Percentiles rank a stretch among this genome's conserved stretches.
Conservation (phyloP, 2,113 vertebrate genomes). For the Petrocephalus microphthalmus region DNA sequence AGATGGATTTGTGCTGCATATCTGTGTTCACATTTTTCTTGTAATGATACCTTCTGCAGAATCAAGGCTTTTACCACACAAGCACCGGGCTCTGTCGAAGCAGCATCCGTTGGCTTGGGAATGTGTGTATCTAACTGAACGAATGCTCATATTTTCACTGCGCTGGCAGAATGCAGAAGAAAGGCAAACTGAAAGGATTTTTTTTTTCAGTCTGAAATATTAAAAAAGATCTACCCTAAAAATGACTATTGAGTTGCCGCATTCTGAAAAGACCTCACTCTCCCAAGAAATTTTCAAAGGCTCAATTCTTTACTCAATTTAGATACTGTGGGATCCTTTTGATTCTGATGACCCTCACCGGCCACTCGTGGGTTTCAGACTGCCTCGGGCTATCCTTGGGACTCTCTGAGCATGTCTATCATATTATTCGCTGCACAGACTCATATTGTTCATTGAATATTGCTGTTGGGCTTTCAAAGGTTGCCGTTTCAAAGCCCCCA, state of each 20-base stretch:
- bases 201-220: background rate
- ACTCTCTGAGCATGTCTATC: background rate
- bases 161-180: background rate
- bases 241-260: background rate
- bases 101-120: background rate
- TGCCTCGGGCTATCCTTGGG: background rate
- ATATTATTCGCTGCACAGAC: constrained; percentile 1
- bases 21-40: background rate
- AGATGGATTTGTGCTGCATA: background rate
- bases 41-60: background rate
- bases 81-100: background rate
- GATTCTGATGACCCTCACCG: background rate
- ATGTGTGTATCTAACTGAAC: background rate
- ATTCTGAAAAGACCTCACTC: constrained; percentile 9
- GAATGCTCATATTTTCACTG: background rate
- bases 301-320: constrained; percentile 13
- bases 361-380: background rate
- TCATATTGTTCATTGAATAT: constrained; percentile 8
- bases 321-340: constrained; percentile 11
- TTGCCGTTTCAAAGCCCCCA: background rate
- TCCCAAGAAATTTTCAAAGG: constrained; percentile 1
- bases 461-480: constrained; percentile 5
- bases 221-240: constrained; percentile 6
- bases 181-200: background rate
- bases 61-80: background rate